A percentile compares a stretch with the other conserved stretches of the same genome.
Conservation (phyloP, 2,113 vertebrate genomes). For the Campylorhamphus procurvoides region DNA sequence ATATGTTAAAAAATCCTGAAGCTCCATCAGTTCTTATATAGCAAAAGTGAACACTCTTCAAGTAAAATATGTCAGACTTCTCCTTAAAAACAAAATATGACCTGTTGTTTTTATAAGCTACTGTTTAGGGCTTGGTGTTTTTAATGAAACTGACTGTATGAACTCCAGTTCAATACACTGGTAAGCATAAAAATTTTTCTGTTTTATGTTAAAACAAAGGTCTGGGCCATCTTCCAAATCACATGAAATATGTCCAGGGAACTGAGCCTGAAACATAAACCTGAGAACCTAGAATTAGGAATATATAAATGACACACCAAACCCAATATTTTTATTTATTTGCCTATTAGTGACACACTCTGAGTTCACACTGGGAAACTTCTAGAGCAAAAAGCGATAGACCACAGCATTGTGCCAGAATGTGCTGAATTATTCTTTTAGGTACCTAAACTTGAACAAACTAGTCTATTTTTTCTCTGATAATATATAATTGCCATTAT, state of each 20-base stretch:
- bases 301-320: background rate
- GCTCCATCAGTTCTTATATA: background rate
- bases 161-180: background rate
- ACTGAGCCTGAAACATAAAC: background rate
- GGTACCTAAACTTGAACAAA: background rate
- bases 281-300: background rate
- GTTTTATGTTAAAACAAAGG: background rate
- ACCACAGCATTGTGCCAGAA: background rate
- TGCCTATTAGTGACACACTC: background rate
- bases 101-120: background rate
- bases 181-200: background rate
- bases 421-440: background rate
- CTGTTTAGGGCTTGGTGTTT: background rate
- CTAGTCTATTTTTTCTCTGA: background rate
- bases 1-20: background rate
- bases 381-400: background rate
- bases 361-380: background rate
- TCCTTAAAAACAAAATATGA: background rate
- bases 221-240: background rate
- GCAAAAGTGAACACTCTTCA: background rate
- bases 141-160: background rate
- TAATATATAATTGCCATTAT: background rate
- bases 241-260: background rate
- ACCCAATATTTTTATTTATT: background rate
- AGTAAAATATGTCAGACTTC: background rate